These are phyloP conservation scores for Drosophila ogumai DNA, from an alignment of 1,140 invertebrate genomes.

Conservation along the genomic window DNA sequence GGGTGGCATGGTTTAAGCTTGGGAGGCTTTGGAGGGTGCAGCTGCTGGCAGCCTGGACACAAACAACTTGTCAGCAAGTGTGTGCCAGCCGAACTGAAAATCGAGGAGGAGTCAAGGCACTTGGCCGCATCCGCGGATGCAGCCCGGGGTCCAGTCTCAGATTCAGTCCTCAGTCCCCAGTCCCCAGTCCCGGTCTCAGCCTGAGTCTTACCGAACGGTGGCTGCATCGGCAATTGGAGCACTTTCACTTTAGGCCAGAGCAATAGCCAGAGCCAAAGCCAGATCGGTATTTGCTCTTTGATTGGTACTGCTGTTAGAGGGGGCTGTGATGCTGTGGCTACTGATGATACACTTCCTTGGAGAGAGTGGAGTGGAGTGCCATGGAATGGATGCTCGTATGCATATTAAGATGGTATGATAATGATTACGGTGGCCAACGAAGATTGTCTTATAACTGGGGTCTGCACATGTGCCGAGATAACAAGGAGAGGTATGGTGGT, in stretches of 20 bases:
- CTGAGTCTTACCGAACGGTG: conserved; percentile 9
- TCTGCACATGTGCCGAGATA: neutral
- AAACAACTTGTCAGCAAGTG: conserved; percentile 76
- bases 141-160: conserved; percentile 38
- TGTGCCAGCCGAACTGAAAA: conserved; percentile 39
- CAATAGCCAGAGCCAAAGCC: conserved; percentile 53
- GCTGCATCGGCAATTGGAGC: conserved; percentile 69
- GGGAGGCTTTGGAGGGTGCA: conserved; percentile 35
- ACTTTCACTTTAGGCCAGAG: conserved; percentile 74
- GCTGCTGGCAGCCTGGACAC: conserved; percentile 52
- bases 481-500: neutral
- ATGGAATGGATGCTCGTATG: conserved; percentile 23
- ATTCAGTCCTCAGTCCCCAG: neutral
- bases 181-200: conserved; percentile 1
- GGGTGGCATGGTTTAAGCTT: conserved; percentile 42
- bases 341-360: conserved; percentile 53
- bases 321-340: conserved; percentile 14
- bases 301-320: conserved; percentile 60
- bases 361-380: conserved; percentile 26
- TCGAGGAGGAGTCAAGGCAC: conserved; percentile 78
- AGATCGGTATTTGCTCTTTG: conserved; percentile 74
- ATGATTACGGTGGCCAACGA: conserved; percentile 19
- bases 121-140: conserved; percentile 71
- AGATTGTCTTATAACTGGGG: conserved; percentile 13
- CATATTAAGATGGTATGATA: conserved; percentile 36